Base-by-base conservation (phyloP, 2,888 invertebrate genomes). In the Synergus itoensis region DNA sequence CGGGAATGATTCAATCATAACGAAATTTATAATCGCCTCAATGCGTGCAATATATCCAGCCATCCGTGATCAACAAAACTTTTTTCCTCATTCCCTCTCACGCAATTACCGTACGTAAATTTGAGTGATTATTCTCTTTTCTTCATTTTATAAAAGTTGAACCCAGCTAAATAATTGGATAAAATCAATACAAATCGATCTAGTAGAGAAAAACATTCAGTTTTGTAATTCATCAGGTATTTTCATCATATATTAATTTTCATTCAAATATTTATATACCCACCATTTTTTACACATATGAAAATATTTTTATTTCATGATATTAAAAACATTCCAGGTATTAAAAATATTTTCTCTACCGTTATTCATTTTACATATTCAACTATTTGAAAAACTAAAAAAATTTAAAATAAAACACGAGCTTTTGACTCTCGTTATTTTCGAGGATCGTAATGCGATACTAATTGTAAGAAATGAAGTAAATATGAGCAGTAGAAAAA, bases 11-110 rank as follows among this genome's bases (percentile, higher is more conserved):
- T 53, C 53, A 81, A 81, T 78, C 77, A 79, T 77, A 79, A 77
- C 76, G 76, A 60, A 79, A 81, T 77, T 79, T 77, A 75, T 65
- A 73, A 79, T 76, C 21, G 77, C 63, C n/a, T 53, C 53, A n/a
- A n/a, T 53, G 53, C 53, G 53, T 53, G 53, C 53, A 53, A 53
- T n/a, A 7, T 7, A 53, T 7, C n/a, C 53, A 53, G n/a, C 53
- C 53, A n/a, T 53, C 53, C 53, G 9, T 53, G 53, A 53, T 53
- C 53, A 53, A 53, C 53, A 7, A n/a, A 53, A n/a, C n/a, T 53
- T 53, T 53, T 53, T 53, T 9, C 53, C n/a, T 53, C n/a, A 53
- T n/a, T 53, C 53, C 53, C n/a, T 53, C n/a, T 53, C 53, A 8
- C 53, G 8, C 53, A n/a, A n/a, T n/a, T n/a, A n/a, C 2, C 53